Evolutionary conservation across 2,797 vertebrate genomes (phyloP).

Genomic region (Paramormyrops hopkinsi): DNA sequence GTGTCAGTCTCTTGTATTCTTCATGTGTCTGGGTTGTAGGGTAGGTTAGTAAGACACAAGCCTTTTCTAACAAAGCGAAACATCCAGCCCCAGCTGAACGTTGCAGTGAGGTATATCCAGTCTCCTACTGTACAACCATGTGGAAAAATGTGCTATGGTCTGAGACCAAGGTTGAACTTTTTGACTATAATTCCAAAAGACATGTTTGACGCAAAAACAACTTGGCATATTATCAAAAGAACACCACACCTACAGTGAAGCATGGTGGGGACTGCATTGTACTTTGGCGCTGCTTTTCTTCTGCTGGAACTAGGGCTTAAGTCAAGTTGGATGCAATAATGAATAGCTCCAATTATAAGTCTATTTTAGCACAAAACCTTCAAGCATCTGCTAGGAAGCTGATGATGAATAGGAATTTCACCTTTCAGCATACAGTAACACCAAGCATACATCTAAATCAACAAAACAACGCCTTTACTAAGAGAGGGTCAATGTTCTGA

Average conservation of each 20-base stretch:
- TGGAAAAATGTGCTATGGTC: not conserved
- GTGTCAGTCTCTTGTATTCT: not conserved
- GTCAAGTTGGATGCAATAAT: not conserved
- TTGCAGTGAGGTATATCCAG: not conserved
- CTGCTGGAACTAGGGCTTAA: not conserved
- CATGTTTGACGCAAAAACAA: not conserved
- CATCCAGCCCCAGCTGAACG: not conserved
- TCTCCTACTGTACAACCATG: not conserved
- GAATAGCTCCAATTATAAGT: not conserved
- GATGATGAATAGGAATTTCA: not conserved
- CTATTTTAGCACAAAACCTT: not conserved
- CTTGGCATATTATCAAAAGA: not conserved
- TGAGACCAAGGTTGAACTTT: not conserved
- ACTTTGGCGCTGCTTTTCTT: not conserved
- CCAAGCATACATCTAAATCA: not conserved
- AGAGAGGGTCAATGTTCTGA: not conserved
- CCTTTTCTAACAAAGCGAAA: not conserved
- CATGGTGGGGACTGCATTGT: not conserved
- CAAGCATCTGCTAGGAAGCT: not conserved
- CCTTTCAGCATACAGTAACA: not conserved
- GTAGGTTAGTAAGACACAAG: not conserved
- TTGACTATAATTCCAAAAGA: not conserved
- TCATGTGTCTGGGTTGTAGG: not conserved
- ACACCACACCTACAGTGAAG: not conserved
- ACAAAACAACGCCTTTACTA: not conserved